These are phyloP conservation scores for Podargus strigoides DNA, from an alignment of 2,797 vertebrate genomes.

Conservation along the genomic window DNA sequence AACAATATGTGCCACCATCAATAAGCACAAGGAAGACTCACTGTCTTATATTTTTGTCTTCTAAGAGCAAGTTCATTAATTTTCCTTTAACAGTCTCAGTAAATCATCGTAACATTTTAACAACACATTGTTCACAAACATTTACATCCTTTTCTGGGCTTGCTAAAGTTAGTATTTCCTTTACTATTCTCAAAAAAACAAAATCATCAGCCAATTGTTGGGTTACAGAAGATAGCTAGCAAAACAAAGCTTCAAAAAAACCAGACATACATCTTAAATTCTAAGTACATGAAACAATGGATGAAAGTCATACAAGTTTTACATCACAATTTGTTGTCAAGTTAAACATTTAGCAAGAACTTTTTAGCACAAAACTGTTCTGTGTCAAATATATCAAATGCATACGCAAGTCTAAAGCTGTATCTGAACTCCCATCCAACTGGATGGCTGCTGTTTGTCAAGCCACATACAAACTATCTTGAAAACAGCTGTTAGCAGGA, in stretches of 20 bases:
- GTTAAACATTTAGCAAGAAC: neutral
- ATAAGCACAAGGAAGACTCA: neutral
- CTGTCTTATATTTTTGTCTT: neutral
- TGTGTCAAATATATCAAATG: neutral
- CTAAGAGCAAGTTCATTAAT: neutral
- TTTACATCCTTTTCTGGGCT: neutral
- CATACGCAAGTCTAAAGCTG: neutral
- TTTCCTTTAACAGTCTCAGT: neutral
- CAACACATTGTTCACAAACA: neutral
- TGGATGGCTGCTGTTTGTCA: neutral
- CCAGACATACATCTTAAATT: neutral
- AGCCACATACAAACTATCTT: neutral
- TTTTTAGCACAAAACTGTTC: neutral
- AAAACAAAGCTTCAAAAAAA: neutral
- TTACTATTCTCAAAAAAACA: neutral
- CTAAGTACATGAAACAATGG: neutral
- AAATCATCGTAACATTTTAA: neutral
- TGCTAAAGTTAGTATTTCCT: neutral
- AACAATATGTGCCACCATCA: slow-evolving; percentile 1
- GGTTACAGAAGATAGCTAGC: neutral
- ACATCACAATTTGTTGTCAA: neutral
- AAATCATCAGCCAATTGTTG: neutral
- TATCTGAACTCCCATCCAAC: neutral
- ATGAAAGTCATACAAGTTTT: neutral
- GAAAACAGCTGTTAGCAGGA: neutral